Evolutionary conservation across 2,797 vertebrate genomes (phyloP), one percentile per base, ranked within the genome.

Genomic region (Lemur catta): DNA sequence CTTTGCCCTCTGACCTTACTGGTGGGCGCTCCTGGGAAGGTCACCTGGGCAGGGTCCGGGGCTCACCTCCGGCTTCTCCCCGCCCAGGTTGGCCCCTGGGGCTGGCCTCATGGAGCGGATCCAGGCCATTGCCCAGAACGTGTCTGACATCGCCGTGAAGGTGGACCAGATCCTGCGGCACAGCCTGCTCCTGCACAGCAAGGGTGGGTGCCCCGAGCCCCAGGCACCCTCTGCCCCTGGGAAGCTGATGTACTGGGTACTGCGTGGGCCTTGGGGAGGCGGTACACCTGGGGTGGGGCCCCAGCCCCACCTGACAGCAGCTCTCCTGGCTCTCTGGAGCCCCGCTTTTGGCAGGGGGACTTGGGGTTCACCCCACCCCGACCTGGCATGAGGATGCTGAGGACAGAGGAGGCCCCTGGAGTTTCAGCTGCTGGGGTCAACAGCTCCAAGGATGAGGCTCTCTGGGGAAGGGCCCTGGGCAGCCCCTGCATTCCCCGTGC

Each of bases 41-140:
- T 10, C n/a, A 20, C 20, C 0, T 0, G 0, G 1, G 1, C 1
- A 0, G 33, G 33, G 63, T 6, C 35, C 4, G 4, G 0, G 5
- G 0, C 63, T 97, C n/a, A 96, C 48, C 61, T 48, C 28, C 4
- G 69, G 8, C 89, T 48, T 90, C 76, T 79, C 48, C 48, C 63
- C 35, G 0, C 57, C 7, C 76, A 99, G 99, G 98, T 98, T 99
- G 96, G 99, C 99, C 96, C 92, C 98, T 4, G 99, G 99, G 48
- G 98, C 99, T 0, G 98, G 99, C 87, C 97, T 99, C 97, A 99
- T 99, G 98, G 99, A 99, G 98, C 99, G 98, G 97, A 99, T 99
- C 98, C 99, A 99, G 98, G 99, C 99, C 88, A 99, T 99, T n/a
- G 99, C 99, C 89, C 99, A 99, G 98, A 99, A 99, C 0, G 99